Evolutionary conservation across 64 coral and sea anemone species (phyloP).

Genomic region (Porites lutea): DNA sequence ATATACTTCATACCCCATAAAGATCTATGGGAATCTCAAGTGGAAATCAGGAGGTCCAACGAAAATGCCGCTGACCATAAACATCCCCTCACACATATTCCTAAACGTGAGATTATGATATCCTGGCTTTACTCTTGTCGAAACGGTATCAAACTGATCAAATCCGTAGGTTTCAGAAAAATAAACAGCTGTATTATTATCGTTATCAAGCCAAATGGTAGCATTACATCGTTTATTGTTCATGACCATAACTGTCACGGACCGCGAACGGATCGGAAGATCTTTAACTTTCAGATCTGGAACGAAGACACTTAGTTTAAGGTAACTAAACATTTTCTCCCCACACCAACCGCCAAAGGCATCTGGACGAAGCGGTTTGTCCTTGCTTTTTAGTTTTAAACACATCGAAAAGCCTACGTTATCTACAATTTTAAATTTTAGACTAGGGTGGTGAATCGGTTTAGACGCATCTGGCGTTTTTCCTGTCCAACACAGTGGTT

Average conservation of each 20-base stretch:
- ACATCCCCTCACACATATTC: slow-evolving; percentile 14
- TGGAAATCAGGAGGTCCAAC: slow-evolving; percentile 74
- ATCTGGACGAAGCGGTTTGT: slow-evolving; percentile 32
- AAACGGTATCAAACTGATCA: slow-evolving; percentile 25
- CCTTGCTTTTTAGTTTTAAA: background rate
- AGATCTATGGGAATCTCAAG: too few relatives aligned
- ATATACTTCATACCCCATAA: too few relatives aligned
- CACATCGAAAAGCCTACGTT: slow-evolving; percentile 54
- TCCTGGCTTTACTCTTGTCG: slow-evolving; percentile 44
- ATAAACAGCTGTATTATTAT: background rate
- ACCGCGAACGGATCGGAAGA: background rate
- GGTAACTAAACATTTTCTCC: background rate
- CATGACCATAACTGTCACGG: slow-evolving; percentile 53
- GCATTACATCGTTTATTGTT: slow-evolving; percentile 48
- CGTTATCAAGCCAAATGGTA: slow-evolving; percentile 58
- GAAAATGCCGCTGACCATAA: slow-evolving; percentile 59
- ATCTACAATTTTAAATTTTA: slow-evolving; percentile 39
- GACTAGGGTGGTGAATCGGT: slow-evolving; percentile 19
- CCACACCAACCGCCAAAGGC: slow-evolving; percentile 63
- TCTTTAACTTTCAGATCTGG: background rate
- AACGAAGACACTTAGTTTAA: slow-evolving; percentile 54
- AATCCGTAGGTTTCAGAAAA: background rate
- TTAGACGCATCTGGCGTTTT: slow-evolving; percentile 61
- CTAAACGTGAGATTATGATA: slow-evolving; percentile 56
- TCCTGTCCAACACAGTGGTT: slow-evolving; percentile 76